Evolutionary conservation across 2,888 invertebrate species (phyloP).

Genomic region (Drosophila picticornis): DNA sequence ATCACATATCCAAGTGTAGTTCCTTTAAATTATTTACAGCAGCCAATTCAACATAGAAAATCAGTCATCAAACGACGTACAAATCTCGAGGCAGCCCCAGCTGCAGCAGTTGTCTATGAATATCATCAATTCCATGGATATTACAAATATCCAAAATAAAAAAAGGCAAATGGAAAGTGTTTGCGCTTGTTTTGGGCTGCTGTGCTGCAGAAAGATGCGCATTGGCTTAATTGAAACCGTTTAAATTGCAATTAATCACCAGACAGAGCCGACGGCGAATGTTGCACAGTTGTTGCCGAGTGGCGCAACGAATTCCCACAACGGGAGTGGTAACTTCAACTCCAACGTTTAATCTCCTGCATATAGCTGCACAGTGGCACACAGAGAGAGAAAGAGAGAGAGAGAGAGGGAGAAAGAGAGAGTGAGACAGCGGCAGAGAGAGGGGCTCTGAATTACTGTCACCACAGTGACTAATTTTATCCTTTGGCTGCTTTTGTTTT

Average conservation of each 20-base stretch:
- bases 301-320: constrained; percentile 72
- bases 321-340: constrained; percentile 27
- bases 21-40: constrained; percentile 36
- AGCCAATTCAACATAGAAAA: constrained; percentile 22
- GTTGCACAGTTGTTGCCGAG: constrained; percentile 80
- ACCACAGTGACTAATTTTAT: constrained; percentile 82
- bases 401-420: no score
- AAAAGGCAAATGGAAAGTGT: constrained; percentile 11
- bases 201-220: constrained; percentile 74
- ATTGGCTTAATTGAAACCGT: constrained; percentile 83
- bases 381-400: neutral
- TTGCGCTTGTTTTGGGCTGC: constrained; percentile 40
- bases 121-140: constrained; percentile 60
- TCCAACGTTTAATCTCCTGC: constrained; percentile 41
- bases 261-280: constrained; percentile 49
- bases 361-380: constrained; percentile 40
- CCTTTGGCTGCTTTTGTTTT: constrained; percentile 78
- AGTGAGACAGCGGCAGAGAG: neutral
- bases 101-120: constrained; percentile 51
- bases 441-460: constrained; percentile 66
- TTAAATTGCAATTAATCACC: constrained; percentile 85
- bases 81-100: constrained; percentile 29
- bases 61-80: constrained; percentile 17
- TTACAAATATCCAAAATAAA: constrained; percentile 24
- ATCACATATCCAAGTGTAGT: constrained; percentile 23